These are phyloP conservation scores for Mesorhabditis belari DNA, from an alignment of 2,888 invertebrate species.

Conservation along the genomic window DNA sequence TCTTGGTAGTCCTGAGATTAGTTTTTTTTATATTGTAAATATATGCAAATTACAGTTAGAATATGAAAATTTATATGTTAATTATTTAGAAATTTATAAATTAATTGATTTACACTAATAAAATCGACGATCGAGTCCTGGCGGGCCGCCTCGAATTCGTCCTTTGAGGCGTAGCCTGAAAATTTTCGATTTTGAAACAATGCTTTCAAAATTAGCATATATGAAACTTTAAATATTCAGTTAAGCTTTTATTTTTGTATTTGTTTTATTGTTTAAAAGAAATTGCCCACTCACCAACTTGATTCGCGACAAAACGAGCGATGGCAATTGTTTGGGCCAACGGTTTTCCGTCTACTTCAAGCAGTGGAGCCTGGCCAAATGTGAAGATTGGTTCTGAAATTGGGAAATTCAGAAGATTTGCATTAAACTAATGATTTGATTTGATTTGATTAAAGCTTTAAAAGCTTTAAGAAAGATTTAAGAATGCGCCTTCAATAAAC, in stretches of 20 bases:
- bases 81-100: too few relatives aligned
- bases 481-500: too few relatives aligned
- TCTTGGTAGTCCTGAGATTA: not conserved
- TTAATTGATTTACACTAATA: too few relatives aligned
- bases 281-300: too few relatives aligned
- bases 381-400: not conserved
- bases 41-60: too few relatives aligned
- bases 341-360: not conserved
- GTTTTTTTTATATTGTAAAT: too few relatives aligned
- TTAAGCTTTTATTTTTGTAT: too few relatives aligned
- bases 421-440: not conserved
- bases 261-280: too few relatives aligned
- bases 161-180: not conserved
- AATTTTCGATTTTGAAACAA: too few relatives aligned
- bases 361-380: not conserved
- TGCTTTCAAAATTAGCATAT: too few relatives aligned
- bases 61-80: too few relatives aligned
- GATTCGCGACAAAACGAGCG: not conserved
- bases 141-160: not conserved
- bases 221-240: not conserved
- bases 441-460: not conserved
- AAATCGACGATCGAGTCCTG: not conserved
- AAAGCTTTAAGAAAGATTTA: not conserved
- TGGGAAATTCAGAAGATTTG: too few relatives aligned
- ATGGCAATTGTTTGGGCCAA: not conserved